Percentiles rank a stretch among this genome's conserved stretches.
These are phyloP conservation scores for Zeus faber DNA, from an alignment of 2,113 vertebrate species.

Conservation along the genomic window DNA sequence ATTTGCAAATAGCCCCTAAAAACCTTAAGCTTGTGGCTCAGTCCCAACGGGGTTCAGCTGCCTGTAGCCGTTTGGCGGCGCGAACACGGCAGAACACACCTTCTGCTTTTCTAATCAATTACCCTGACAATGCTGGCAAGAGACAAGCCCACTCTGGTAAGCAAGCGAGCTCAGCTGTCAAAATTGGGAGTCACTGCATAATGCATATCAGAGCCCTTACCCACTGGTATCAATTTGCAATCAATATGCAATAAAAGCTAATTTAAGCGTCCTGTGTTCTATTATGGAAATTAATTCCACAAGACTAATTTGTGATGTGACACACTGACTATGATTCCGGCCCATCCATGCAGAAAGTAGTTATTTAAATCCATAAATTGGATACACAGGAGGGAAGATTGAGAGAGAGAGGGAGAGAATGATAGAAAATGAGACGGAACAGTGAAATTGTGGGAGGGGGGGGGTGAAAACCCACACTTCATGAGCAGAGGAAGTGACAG, in stretches of 20 bases:
- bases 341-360: slow-evolving; percentile 68
- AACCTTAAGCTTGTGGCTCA: too few species aligned
- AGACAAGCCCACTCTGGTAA: slow-evolving; percentile 33
- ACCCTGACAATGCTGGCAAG: slow-evolving; percentile 33
- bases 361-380: slow-evolving; percentile 71
- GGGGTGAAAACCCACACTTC: too few species aligned
- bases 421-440: too few species aligned
- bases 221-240: slow-evolving; percentile 65
- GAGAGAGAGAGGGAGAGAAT: too few species aligned
- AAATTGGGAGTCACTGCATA: slow-evolving; percentile 39
- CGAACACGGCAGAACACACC: slow-evolving; percentile 49
- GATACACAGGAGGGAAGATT: too few species aligned
- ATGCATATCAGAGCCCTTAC: slow-evolving; percentile 47
- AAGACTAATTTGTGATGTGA: slow-evolving; percentile 69
- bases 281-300: slow-evolving; percentile 69
- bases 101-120: slow-evolving; percentile 49
- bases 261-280: slow-evolving; percentile 68
- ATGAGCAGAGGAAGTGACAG: neutral
- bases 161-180: slow-evolving; percentile 51
- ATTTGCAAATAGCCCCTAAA: too few species aligned
- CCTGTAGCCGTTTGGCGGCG: slow-evolving; percentile 53
- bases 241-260: slow-evolving; percentile 77
- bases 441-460: neutral
- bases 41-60: slow-evolving; percentile 53
- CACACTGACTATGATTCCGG: slow-evolving; percentile 61